Percentiles rank a stretch among this genome's conserved stretches.
These are phyloP conservation scores for Dione juno DNA, from an alignment of 2,888 invertebrate species.

Conservation along the genomic window DNA sequence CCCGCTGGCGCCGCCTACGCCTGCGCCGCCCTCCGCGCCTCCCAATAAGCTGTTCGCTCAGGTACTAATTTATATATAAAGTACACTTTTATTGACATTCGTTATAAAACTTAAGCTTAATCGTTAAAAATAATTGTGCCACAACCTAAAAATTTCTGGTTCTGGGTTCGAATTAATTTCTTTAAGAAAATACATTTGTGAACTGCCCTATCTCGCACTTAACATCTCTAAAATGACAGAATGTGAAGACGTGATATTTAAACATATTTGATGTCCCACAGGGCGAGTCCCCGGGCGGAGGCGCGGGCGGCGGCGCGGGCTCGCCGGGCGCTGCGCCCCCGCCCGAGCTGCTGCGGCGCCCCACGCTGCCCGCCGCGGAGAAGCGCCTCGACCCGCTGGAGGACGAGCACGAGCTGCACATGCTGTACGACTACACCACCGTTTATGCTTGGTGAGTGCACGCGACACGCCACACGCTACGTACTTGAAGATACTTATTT, in stretches of 20 bases:
- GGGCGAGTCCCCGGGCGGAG: constrained; percentile 52
- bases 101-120: background rate
- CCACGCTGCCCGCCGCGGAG: constrained; percentile 89
- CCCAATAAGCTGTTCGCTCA: constrained; percentile 70
- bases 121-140: no score
- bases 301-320: constrained; percentile 35
- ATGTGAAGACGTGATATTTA: background rate
- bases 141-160: no score
- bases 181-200: no score
- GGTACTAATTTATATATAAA: constrained; percentile 53
- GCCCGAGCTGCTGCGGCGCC: constrained; percentile 86
- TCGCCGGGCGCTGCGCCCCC: constrained; percentile 40
- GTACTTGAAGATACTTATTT: no score
- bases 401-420: constrained; percentile 90
- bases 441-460: constrained; percentile 90
- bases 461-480: no score
- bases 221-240: background rate
- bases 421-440: constrained; percentile 94
- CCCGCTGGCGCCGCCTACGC: constrained; percentile 76
- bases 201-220: background rate
- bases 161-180: no score
- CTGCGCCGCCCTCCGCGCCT: constrained; percentile 72
- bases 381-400: constrained; percentile 91
- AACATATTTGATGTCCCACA: constrained; percentile 25
- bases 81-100: background rate